phyloP scores from a whole-genome alignment of 1,140 invertebrate genomes.

The Apis laboriosa region DNA sequence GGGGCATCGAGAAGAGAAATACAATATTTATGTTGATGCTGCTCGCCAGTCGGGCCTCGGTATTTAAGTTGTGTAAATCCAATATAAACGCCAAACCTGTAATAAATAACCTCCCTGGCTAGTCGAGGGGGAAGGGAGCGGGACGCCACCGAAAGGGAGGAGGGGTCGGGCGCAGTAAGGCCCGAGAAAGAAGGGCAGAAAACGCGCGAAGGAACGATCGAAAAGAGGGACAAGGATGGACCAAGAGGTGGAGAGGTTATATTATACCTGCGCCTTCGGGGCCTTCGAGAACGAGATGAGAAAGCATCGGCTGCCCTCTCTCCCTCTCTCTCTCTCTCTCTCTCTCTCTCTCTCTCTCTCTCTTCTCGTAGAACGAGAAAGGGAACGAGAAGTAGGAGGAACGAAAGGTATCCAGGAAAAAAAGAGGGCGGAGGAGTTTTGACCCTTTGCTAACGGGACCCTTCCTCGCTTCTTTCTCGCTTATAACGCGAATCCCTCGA shows the following conservation, averaged over 20 bases:
- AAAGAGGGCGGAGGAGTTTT: conserved; percentile 73
- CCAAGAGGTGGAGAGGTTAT: conserved; percentile 65
- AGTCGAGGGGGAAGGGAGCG: conserved; percentile 50
- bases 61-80: conserved; percentile 80
- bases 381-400: conserved; percentile 56
- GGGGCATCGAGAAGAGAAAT: conserved; percentile 64
- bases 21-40: conserved; percentile 78
- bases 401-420: conserved; percentile 65
- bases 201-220: conserved; percentile 1
- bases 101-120: conserved; percentile 77
- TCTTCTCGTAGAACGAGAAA: conserved; percentile 33
- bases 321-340: too few species aligned
- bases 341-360: conserved; percentile 13
- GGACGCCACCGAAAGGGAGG: conserved; percentile 31
- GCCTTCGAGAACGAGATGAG: conserved; percentile 73
- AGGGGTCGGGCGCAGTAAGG: conserved; percentile 30
- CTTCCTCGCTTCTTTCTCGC: conserved; percentile 76
- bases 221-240: conserved; percentile 27
- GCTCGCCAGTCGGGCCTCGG: conserved; percentile 68
- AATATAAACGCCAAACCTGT: conserved; percentile 78
- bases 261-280: conserved; percentile 76
- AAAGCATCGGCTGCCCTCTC: conserved; percentile 60
- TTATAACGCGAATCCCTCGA: conserved; percentile 73
- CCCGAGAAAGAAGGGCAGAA: conserved; percentile 45
- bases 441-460: conserved; percentile 79